Percentiles rank a stretch among this genome's conserved stretches.
Conservation (phyloP, 2,888 invertebrate species). For the Alviniconcha strummeri region DNA sequence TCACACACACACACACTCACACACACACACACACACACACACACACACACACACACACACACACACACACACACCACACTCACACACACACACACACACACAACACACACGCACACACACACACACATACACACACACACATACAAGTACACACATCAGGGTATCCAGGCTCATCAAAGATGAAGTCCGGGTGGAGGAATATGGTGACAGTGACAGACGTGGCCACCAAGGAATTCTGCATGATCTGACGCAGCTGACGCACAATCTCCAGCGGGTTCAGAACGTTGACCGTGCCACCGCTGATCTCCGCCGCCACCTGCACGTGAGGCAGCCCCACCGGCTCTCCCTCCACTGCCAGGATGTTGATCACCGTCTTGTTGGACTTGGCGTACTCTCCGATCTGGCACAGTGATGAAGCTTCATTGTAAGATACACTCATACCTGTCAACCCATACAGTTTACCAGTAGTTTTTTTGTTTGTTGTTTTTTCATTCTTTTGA, state of each 20-base stretch:
- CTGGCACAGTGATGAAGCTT: conserved; percentile 40
- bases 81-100: too few relatives aligned
- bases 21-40: too few relatives aligned
- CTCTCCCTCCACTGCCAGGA: conserved; percentile 63
- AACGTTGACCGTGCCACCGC: conserved; percentile 63
- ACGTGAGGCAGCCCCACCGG: conserved; percentile 55
- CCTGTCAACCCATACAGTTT: too few relatives aligned
- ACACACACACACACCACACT: not conserved
- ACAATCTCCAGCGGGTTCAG: conserved; percentile 66
- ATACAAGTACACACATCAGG: conserved; percentile 44
- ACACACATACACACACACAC: not conserved
- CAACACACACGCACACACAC: too few relatives aligned
- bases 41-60: not conserved
- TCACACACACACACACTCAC: not conserved
- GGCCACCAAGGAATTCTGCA: conserved; percentile 66
- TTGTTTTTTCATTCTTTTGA: too few relatives aligned
- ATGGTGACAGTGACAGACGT: conserved; percentile 60
- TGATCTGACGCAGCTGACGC: conserved; percentile 63
- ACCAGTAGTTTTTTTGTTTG: too few relatives aligned
- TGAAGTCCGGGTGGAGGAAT: conserved; percentile 60
- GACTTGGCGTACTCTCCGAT: conserved; percentile 61
- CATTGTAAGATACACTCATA: too few relatives aligned
- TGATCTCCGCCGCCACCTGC: conserved; percentile 53
- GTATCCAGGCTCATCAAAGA: conserved; percentile 58
- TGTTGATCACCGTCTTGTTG: conserved; percentile 60